These are phyloP conservation scores for Sitophilus oryzae DNA, from an alignment of 1,140 invertebrate genomes.

Conservation along the genomic window DNA sequence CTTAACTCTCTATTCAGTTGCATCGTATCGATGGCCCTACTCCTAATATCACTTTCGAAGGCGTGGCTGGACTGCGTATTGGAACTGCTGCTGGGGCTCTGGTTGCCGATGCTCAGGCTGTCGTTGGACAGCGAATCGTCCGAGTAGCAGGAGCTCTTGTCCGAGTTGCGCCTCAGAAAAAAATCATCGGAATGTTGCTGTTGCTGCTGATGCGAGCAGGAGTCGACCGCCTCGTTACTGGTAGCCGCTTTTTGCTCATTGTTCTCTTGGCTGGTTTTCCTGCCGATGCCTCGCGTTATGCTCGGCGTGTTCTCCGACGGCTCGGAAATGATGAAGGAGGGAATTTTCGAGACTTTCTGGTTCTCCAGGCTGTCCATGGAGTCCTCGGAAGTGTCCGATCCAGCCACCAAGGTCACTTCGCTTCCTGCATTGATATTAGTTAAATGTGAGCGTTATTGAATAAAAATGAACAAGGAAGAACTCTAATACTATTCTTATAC, in stretches of 20 bases:
- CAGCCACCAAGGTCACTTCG: constrained; percentile 68
- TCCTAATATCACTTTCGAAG: constrained; percentile 30
- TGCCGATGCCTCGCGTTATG: constrained; percentile 71
- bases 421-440: constrained; percentile 45
- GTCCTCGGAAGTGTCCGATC: constrained; percentile 56
- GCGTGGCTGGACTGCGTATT: constrained; percentile 39
- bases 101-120: constrained; percentile 39
- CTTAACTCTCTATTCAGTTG: constrained; percentile 32
- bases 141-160: constrained; percentile 60
- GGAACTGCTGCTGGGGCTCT: constrained; percentile 39
- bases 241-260: constrained; percentile 17
- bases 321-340: constrained; percentile 46
- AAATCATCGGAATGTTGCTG: constrained; percentile 31
- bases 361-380: constrained; percentile 57
- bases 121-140: constrained; percentile 63
- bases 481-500: too few species aligned
- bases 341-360: constrained; percentile 41
- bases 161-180: constrained; percentile 43
- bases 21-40: constrained; percentile 20
- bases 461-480: not conserved
- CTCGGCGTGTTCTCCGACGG: constrained; percentile 71
- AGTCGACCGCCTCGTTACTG: constrained; percentile 15
- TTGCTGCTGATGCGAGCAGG: constrained; percentile 13
- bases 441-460: too few species aligned
- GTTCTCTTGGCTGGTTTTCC: constrained; percentile 58